phyloP scores from a whole-genome alignment of 2,113 vertebrate genomes.

The Proterorhinus semilunaris region DNA sequence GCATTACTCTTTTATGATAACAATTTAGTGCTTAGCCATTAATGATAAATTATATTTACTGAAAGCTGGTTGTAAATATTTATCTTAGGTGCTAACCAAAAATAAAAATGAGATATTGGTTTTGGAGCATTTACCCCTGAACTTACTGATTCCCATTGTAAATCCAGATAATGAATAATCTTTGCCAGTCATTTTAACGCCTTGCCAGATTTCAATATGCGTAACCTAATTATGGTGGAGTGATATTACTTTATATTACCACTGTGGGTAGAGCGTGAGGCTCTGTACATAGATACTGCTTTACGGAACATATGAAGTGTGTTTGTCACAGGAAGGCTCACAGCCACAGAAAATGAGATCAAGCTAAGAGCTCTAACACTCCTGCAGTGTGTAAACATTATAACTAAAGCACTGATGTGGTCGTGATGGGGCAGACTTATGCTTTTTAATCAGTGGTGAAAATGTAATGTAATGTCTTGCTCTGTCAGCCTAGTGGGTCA shows the following conservation, averaged over 20 bases:
- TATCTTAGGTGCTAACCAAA: no score
- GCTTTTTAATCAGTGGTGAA: conserved; percentile 48
- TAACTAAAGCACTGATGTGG: conserved; percentile 27
- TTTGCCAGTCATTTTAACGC: no score
- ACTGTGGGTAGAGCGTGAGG: neutral
- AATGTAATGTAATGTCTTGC: conserved; percentile 57
- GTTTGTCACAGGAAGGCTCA: conserved; percentile 4
- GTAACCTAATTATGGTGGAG: neutral
- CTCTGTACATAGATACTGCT: neutral
- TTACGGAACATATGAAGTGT: neutral
- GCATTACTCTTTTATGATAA: neutral
- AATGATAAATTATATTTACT: no score
- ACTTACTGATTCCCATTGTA: conserved; percentile 1
- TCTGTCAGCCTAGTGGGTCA: conserved; percentile 54
- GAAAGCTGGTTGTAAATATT: no score
- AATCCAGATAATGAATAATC: no score
- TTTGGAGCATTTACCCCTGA: conserved; percentile 6
- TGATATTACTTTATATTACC: neutral
- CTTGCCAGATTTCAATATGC: neutral
- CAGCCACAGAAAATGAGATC: conserved; percentile 38
- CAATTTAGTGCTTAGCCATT: no score
- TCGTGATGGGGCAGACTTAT: conserved; percentile 11
- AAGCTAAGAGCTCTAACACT: conserved; percentile 29
- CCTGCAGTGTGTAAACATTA: conserved; percentile 32
- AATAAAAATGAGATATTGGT: no score